A percentile compares a stretch with the other conserved stretches of the same genome.
Evolutionary conservation across 2,888 invertebrate species (phyloP).

Genomic region (Saturnia pavonia): DNA sequence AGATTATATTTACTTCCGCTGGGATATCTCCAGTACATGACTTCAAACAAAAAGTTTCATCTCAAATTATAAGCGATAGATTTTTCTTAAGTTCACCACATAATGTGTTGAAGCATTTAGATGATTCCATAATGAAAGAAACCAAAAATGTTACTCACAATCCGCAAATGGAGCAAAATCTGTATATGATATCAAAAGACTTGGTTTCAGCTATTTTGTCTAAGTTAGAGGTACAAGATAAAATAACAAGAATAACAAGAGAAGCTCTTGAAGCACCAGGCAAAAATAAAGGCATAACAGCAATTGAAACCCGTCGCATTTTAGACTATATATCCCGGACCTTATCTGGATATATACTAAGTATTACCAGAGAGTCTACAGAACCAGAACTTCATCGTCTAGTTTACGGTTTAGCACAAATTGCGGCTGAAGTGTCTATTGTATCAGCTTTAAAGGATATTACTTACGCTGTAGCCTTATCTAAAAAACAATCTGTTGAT

Average conservation of each 20-base stretch:
- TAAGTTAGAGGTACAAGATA: constrained; percentile 74
- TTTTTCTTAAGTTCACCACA: constrained; percentile 58
- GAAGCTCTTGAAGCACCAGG: constrained; percentile 74
- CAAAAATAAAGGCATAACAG: constrained; percentile 71
- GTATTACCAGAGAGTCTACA: constrained; percentile 68
- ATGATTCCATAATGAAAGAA: constrained; percentile 58
- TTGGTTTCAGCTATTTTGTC: constrained; percentile 70
- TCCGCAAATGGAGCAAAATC: constrained; percentile 67
- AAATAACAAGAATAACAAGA: constrained; percentile 72
- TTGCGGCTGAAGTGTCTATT: constrained; percentile 74
- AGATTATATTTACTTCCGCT: constrained; percentile 47
- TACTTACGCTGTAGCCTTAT: constrained; percentile 67
- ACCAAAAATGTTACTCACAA: constrained; percentile 73
- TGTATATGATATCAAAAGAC: constrained; percentile 72
- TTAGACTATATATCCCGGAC: constrained; percentile 75
- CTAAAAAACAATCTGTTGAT: constrained; percentile 74
- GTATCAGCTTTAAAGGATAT: constrained; percentile 73
- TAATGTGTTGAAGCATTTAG: constrained; percentile 64
- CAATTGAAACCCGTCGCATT: constrained; percentile 74
- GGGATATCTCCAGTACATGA: constrained; percentile 74
- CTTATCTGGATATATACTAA: constrained; percentile 68
- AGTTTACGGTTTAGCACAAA: constrained; percentile 75
- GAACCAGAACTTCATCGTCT: constrained; percentile 74
- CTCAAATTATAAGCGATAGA: constrained; percentile 47
- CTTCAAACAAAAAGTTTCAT: constrained; percentile 54